These are phyloP conservation scores for Chelonoidis abingdonii DNA, from an alignment of 2,113 vertebrate species.

Conservation along the genomic window DNA sequence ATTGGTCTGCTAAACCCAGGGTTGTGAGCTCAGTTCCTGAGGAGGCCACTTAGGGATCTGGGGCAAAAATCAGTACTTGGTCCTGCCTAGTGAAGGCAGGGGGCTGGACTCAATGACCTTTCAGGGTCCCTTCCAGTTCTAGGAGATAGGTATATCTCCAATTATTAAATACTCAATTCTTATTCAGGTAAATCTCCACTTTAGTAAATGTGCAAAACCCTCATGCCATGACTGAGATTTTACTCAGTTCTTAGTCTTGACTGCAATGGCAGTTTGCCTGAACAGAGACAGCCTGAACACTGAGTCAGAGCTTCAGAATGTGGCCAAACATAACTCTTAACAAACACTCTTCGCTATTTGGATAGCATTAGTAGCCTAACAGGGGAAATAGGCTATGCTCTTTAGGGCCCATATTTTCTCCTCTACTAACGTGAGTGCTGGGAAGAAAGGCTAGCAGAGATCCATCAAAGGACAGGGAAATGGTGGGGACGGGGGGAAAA, in stretches of 20 bases:
- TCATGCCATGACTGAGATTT: background rate
- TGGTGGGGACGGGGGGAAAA: too few species aligned
- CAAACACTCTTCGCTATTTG: background rate
- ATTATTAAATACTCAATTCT: background rate
- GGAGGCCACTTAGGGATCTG: too few species aligned
- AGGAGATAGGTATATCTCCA: too few species aligned
- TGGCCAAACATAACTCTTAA: background rate
- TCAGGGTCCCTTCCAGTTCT: too few species aligned
- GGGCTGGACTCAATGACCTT: too few species aligned
- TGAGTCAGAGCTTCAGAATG: background rate
- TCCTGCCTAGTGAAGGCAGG: too few species aligned
- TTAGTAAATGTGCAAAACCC: background rate
- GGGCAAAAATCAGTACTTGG: too few species aligned
- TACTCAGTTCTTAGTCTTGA: background rate
- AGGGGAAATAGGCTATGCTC: background rate
- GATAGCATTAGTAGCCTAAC: background rate
- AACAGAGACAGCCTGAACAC: accelerated
- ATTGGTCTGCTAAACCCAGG: too few species aligned
- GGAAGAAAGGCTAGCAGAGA: background rate
- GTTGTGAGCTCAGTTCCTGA: too few species aligned
- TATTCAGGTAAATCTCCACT: background rate
- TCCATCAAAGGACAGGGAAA: too few species aligned
- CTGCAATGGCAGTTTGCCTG: background rate
- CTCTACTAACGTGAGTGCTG: background rate
- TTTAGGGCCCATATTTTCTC: background rate